Evolutionary conservation across 2,797 vertebrate genomes (phyloP), one percentile per base, ranked within the genome.

Genomic region (Remorina albescens): DNA sequence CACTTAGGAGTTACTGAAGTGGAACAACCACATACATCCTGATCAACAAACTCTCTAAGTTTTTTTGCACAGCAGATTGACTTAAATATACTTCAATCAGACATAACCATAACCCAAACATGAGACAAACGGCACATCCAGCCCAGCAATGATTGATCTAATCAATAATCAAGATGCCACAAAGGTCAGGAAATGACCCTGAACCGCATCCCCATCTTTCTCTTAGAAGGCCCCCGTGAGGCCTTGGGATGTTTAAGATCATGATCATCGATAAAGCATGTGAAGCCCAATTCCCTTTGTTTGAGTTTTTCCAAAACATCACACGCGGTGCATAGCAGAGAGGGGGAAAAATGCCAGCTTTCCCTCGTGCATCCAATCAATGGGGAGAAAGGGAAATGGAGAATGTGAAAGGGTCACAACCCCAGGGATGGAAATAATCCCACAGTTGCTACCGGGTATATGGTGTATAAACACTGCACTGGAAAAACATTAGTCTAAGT

Each of bases 401-500:
- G 88, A 91, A 91, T 81, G 89, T 81, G 88, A 89, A 88, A 83
- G 83, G 91, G 90, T 91, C 90, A 81, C 73, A 74, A 88, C 90
- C 89, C 82, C 67, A 4, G 85, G 86, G 88, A 82, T 87, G 86
- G 72, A 90, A 85, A 84, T 88, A 83, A 89, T 88, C 89, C 88
- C 79, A 86, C 58, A 80, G 86, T 91, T 81, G 90, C 91, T 91
- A 93, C 90, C 32, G 89, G 81, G 90, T 90, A 91, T 90, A 86
- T 87, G 89, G 72, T 78, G 71, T 86, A 76, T 88, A 93, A 92
- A 93, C 90, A 90, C 50, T 50, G 85, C 82, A 44, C 66, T 91
- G 89, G 82, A 89, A 91, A 90, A 91, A 92, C 91, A 92, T 92
- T 91, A 89, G 88, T 90, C 87, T 83, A 84, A 85, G 85, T 90